Evolutionary conservation across 2,888 invertebrate genomes (phyloP).

Genomic region (Hirtodrosophila alboralis): DNA sequence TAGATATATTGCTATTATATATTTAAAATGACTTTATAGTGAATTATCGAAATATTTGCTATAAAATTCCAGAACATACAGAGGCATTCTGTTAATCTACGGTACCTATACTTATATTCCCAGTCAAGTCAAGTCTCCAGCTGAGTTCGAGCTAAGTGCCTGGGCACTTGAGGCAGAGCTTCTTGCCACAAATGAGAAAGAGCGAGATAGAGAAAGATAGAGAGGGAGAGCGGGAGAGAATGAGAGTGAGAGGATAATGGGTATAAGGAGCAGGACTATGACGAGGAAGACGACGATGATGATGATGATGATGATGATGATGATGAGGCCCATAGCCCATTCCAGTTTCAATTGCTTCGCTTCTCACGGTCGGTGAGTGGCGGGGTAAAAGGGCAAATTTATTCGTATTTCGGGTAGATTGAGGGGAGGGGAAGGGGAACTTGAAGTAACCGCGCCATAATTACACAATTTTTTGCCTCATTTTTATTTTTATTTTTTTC

Average conservation of each 20-base stretch:
- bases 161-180: slow-evolving; percentile 49
- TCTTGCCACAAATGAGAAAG: slow-evolving; percentile 36
- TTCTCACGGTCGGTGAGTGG: slow-evolving; percentile 34
- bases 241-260: slow-evolving; percentile 8
- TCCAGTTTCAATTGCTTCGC: slow-evolving; percentile 3
- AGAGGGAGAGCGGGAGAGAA: background rate
- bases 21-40: too few relatives aligned
- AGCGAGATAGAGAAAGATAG: slow-evolving; percentile 1
- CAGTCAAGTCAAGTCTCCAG: slow-evolving; percentile 30
- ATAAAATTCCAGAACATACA: slow-evolving; percentile 13
- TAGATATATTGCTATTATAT: too few relatives aligned
- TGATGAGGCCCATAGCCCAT: slow-evolving; percentile 9
- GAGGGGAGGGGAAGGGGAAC: background rate
- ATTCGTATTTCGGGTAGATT: background rate
- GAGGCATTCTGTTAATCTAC: background rate
- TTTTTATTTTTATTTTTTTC: slow-evolving; percentile 10
- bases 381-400: slow-evolving; percentile 36
- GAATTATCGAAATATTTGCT: too few relatives aligned
- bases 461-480: slow-evolving; percentile 50
- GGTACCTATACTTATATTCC: background rate
- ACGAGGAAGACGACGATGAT: slow-evolving; percentile 5
- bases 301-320: slow-evolving; percentile 4
- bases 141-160: slow-evolving; percentile 49
- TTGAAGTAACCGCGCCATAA: slow-evolving; percentile 66
- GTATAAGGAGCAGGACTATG: slow-evolving; percentile 4